Conservation (phyloP, 2,113 vertebrate genomes). For the Ciconia stormi region DNA sequence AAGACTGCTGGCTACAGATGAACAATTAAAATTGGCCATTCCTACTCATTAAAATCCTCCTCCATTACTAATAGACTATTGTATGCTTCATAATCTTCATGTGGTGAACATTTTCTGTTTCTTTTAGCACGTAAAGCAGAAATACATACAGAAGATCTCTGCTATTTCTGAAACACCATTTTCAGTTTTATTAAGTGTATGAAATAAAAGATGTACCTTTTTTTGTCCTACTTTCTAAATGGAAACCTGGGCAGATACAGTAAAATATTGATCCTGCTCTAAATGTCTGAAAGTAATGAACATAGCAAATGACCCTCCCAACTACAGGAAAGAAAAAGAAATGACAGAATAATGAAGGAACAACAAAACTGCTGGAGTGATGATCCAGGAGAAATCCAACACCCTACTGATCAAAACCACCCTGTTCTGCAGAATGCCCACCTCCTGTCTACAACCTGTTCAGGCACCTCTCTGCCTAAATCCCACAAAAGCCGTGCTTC, state of each 20-base stretch:
- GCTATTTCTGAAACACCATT: background rate
- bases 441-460: rapidly evolving
- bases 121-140: background rate
- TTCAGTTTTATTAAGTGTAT: background rate
- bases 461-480: background rate
- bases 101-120: background rate
- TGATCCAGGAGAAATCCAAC: background rate
- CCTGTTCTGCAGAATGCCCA: background rate
- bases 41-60: background rate
- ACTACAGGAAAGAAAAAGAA: background rate
- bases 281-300: background rate
- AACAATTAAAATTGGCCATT: background rate
- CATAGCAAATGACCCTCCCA: background rate
- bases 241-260: background rate
- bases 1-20: background rate
- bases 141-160: background rate
- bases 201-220: background rate
- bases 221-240: background rate
- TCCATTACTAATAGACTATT: rapidly evolving
- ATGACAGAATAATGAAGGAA: background rate
- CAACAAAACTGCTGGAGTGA: background rate
- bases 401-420: background rate
- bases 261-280: background rate
- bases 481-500: background rate
- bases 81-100: background rate